Evolutionary conservation across 2,113 vertebrate genomes (phyloP), one percentile per base, ranked within the genome.

Genomic region (Plectropomus leopardus): DNA sequence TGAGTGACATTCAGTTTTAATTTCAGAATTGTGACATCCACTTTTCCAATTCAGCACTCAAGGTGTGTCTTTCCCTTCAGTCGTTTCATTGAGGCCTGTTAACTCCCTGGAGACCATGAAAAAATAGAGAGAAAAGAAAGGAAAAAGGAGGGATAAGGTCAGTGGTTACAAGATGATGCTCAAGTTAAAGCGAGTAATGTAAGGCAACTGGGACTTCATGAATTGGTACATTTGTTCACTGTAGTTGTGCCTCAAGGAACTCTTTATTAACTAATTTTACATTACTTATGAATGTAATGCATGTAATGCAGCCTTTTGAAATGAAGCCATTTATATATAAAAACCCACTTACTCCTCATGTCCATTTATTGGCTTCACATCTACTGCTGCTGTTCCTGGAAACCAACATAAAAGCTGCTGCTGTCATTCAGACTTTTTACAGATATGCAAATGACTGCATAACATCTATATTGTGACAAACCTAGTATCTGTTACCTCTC

Each of bases 41-140:
- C 70, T 76, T 58, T 17, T 13, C 4, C 5, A 3, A 1, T 36
- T 61, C 10, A 50, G 3, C n/a, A 6, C n/a, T 84, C 73, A 83
- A 13, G 59, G 3, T 42, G 16, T 63, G 8, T 50, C 17, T 21
- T 23, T 4, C 1, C 0, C 19, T 1, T 5, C 5, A 1, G 4
- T n/a, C 1, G 10, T 1, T 21, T 13, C 8, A 10, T 3, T 55
- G 13, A 87, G 60, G 17, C 0, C 0, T 10, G 4, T 11, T 19
- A 0, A 5, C 67, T 84, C 61, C 10, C 83, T 87, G 36, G 26
- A 76, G 50, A n/a, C 36, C 23, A 68, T 21, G 9, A 85, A 40
- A n/a, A 68, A 65, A 36, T 6, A 51, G 4, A 55, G 44, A 61
- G 9, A 10, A 51, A 14, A 19, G 11, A 44, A 32, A 19, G 9